These are phyloP conservation scores for Lutraria rhynchaena DNA, from an alignment of 1,140 invertebrate genomes.

Conservation along the genomic window DNA sequence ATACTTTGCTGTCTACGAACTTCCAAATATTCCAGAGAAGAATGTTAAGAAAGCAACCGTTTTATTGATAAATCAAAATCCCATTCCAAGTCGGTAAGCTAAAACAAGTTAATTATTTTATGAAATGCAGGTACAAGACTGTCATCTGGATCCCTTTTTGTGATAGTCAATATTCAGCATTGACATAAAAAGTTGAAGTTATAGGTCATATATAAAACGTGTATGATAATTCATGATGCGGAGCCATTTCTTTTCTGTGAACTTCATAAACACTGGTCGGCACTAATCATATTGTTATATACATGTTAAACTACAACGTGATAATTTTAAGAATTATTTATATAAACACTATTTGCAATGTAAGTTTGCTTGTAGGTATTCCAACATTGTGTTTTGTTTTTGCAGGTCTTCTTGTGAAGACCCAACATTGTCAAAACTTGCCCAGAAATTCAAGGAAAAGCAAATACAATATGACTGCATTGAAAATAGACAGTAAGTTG, in stretches of 20 bases:
- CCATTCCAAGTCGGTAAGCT: conserved; percentile 6
- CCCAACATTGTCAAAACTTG: neutral
- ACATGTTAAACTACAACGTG: too few relatives aligned
- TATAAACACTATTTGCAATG: too few relatives aligned
- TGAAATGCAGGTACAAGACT: too few relatives aligned
- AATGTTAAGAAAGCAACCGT: conserved; percentile 39
- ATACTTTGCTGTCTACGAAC: conserved; percentile 22
- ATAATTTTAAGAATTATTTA: too few relatives aligned
- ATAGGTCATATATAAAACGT: neutral
- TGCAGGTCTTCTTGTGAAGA: conserved; percentile 41
- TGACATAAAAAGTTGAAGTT: too few relatives aligned
- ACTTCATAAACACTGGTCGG: too few relatives aligned
- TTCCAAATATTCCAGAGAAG: conserved; percentile 14
- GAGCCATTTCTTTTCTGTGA: too few relatives aligned
- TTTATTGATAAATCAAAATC: conserved; percentile 40
- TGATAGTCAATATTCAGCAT: too few relatives aligned
- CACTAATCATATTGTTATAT: too few relatives aligned
- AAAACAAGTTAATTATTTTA: too few relatives aligned
- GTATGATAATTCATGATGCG: neutral
- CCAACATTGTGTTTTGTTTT: neutral
- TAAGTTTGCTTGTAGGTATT: neutral
- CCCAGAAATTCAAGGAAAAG: neutral
- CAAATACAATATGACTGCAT: conserved; percentile 27
- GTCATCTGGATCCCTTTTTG: neutral
- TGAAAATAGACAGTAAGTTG: conserved; percentile 46